Conservation (phyloP, 2,113 vertebrate species). For the Macrotus californicus region DNA sequence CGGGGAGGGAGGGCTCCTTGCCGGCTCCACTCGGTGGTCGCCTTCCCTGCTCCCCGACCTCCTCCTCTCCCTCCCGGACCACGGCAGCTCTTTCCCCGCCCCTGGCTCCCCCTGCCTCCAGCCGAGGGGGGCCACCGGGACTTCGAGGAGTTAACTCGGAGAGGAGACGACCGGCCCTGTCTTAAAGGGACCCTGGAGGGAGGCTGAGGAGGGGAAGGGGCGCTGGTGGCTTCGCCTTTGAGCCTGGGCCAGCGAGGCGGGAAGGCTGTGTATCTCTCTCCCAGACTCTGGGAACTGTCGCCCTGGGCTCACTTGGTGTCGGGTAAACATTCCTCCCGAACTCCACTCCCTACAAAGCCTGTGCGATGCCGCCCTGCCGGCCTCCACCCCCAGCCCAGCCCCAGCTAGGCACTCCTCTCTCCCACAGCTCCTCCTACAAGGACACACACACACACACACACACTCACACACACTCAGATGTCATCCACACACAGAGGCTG, state of each 20-base stretch:
- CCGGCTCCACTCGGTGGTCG: not conserved
- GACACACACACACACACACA: not conserved
- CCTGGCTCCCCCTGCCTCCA: slow-evolving; percentile 56
- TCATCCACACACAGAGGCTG: not conserved
- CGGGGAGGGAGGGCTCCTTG: slow-evolving; percentile 21
- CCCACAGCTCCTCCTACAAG: not conserved
- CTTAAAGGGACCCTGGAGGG: slow-evolving; percentile 67
- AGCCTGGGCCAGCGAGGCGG: not conserved
- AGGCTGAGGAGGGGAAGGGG: not conserved
- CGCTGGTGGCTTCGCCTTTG: not conserved
- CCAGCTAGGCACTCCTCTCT: slow-evolving; percentile 37
- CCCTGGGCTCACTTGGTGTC: slow-evolving; percentile 14
- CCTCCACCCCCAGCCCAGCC: slow-evolving; percentile 51
- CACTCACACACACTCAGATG: not conserved
- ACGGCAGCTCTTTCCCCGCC: slow-evolving; percentile 39
- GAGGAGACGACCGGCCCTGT: slow-evolving; percentile 24
- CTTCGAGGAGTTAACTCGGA: slow-evolving; percentile 50
- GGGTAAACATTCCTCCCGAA: slow-evolving; percentile 67
- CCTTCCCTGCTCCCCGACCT: slow-evolving; percentile 6
- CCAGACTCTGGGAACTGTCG: slow-evolving; percentile 36
- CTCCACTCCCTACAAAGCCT: slow-evolving; percentile 24
- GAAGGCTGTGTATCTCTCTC: not conserved
- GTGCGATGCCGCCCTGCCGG: not conserved
- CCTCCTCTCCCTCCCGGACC: slow-evolving; percentile 26
- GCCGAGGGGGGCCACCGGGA: slow-evolving; percentile 54